Evolutionary conservation across 2,888 invertebrate species (phyloP), one percentile per base, ranked within the genome.

Genomic region (Microctonus brassicae): DNA sequence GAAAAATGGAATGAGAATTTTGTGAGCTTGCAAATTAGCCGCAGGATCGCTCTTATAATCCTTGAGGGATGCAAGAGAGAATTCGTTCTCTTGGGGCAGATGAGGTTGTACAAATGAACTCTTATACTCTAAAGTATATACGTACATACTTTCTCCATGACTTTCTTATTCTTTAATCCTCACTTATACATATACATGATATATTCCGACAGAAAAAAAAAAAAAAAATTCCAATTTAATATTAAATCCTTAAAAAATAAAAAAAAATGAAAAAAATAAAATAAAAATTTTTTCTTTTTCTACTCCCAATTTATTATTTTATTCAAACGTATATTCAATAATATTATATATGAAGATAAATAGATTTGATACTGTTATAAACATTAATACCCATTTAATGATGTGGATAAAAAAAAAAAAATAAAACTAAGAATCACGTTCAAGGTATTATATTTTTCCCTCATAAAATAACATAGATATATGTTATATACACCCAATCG

Each of bases 21-120:
- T 78, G 80, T 81, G 82, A 82, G 81, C 81, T 86, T 82, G 84
- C 86, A 87, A 87, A 87, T 87, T 87, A 87, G 87, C 85, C 82
- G 81, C 80, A 79, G 83, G 85, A 86, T 87, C 84, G 85, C 83
- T 79, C 80, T 80, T 79, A 81, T 86, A 85, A 87, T 87, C 87
- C 84, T 84, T 79, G 79, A 83, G 83, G 82, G 85, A 84, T 82
- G 83, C 77, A 76, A 77, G 78, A 76, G 62, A 33, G 62, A 72
- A 72, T n/a, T n/a, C 74, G 69, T 68, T 72, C 72, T 70, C 62
- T 73, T 71, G 70, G 76, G 76, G 76, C 74, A 78, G 81, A 83
- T 76, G 84, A 83, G 82, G 81, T 80, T 80, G 80, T 80, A 85
- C 82, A 86, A 87, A 87, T 84, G 84, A 84, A 83, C 66, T 63